A percentile compares a stretch with the other conserved stretches of the same genome.
Evolutionary conservation across 2,888 invertebrate species (phyloP).

Genomic region (Cenopis cana): DNA sequence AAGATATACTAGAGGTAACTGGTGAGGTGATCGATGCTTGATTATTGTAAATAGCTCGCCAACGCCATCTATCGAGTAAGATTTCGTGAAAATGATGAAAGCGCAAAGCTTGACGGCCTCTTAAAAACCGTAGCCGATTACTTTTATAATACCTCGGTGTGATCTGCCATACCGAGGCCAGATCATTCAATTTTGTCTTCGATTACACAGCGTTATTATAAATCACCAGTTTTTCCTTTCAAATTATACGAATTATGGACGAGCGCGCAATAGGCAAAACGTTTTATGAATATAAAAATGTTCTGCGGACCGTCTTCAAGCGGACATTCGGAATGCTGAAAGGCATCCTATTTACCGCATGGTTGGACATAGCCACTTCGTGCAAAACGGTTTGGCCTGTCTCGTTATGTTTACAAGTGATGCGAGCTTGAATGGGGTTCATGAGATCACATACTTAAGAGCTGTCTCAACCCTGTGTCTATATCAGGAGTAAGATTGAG

Average conservation of each 20-base stretch:
- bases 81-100: no score
- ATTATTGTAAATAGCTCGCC: no score
- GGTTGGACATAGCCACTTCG: constrained; percentile 11
- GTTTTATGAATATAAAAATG: not conserved
- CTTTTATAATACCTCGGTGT: no score
- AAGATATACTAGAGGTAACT: no score
- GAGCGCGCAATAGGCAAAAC: not conserved
- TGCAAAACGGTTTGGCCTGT: constrained; percentile 16
- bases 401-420: constrained; percentile 11
- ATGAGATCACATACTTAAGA: not conserved
- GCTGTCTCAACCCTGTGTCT: constrained; percentile 1
- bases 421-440: constrained; percentile 7
- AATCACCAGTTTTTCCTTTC: not conserved
- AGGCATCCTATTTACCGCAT: constrained; percentile 27
- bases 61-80: no score
- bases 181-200: not conserved
- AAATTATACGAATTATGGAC: not conserved
- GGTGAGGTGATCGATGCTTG: no score
- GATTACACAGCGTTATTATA: not conserved
- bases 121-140: no score
- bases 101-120: no score
- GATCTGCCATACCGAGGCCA: not conserved
- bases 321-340: constrained; percentile 17
- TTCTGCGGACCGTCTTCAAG: constrained; percentile 8
- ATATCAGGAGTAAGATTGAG: constrained; percentile 2